Evolutionary conservation across 2,113 vertebrate genomes (phyloP).

Genomic region (Trematocara stigmaticum): DNA sequence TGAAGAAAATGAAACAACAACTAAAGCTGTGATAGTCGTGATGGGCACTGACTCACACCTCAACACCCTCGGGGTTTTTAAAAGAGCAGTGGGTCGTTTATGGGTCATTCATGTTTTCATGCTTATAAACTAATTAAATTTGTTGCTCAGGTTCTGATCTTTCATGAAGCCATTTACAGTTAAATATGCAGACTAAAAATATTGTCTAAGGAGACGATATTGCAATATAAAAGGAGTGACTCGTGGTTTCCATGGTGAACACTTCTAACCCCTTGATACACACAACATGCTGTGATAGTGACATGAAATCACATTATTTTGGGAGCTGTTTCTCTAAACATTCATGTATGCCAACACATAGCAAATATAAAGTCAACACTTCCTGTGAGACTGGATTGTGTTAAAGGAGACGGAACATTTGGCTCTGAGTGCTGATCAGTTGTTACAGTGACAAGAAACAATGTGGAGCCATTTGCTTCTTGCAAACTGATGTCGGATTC

Average conservation of each 20-base stretch:
- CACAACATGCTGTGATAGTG: background rate
- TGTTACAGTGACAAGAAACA: slow-evolving; percentile 12
- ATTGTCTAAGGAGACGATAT: background rate
- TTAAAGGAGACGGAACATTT: background rate
- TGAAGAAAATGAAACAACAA: background rate
- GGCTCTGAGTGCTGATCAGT: background rate
- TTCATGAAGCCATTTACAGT: background rate
- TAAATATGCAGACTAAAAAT: background rate
- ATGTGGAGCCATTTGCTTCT: background rate
- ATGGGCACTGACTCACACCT: background rate
- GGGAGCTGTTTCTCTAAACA: background rate
- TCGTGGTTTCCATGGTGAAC: slow-evolving; percentile 12
- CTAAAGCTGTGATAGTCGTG: background rate
- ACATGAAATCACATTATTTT: background rate
- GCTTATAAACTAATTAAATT: background rate
- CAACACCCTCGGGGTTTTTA: background rate
- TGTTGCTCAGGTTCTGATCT: background rate
- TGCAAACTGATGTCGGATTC: background rate
- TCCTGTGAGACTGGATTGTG: background rate
- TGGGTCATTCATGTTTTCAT: background rate
- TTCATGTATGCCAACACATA: background rate
- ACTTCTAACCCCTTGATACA: background rate
- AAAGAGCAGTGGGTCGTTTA: background rate
- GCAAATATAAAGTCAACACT: background rate
- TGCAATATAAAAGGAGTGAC: background rate